These are phyloP conservation scores for Apamea sordens DNA, from an alignment of 2,888 invertebrate genomes.

Conservation along the genomic window DNA sequence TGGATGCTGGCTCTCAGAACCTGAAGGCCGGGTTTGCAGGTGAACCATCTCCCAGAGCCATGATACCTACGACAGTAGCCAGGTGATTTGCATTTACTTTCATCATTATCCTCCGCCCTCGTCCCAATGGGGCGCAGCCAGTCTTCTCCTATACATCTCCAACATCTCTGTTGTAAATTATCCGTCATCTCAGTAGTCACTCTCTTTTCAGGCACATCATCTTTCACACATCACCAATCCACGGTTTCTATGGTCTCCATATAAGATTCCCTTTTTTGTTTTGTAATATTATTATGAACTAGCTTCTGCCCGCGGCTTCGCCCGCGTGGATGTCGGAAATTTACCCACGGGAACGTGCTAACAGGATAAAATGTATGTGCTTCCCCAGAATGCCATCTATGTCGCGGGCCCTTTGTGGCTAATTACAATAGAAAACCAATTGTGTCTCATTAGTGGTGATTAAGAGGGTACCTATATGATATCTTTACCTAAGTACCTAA, in stretches of 20 bases:
- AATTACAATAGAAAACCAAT: no score
- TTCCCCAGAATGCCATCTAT: no score
- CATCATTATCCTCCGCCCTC: not conserved
- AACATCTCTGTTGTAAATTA: not conserved
- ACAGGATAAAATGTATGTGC: no score
- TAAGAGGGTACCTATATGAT: no score
- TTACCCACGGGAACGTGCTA: no score
- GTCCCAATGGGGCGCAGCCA: not conserved
- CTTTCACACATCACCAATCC: not conserved
- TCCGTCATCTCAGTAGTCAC: not conserved
- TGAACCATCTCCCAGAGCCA: constrained; percentile 96
- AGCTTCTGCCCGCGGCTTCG: no score
- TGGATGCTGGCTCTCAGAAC: constrained; percentile 97
- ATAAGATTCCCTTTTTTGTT: not conserved
- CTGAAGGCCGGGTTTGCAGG: constrained; percentile 98
- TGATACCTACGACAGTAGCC: constrained; percentile 94
- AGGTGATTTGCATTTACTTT: constrained; percentile 57
- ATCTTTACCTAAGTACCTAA: no score
- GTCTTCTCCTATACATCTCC: not conserved
- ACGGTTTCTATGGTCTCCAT: not conserved
- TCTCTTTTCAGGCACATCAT: not conserved
- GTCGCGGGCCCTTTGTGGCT: no score
- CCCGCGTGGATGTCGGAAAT: no score
- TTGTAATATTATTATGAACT: not conserved
- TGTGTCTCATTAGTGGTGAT: no score